phyloP scores from a whole-genome alignment of 1,140 invertebrate species.

The Dinoponera quadriceps region DNA sequence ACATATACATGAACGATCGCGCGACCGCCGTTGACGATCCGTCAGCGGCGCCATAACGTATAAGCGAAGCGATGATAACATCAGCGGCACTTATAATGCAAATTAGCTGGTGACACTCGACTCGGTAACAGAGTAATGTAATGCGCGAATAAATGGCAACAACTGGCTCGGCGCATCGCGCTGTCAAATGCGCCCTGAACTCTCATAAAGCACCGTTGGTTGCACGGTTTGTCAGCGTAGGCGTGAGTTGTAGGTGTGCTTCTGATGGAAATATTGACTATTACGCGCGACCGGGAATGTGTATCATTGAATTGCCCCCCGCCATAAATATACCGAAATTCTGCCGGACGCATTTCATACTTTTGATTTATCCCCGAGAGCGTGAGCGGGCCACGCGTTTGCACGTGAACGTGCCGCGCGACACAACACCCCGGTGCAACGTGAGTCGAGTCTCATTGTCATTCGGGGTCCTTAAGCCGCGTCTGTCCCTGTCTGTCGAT shows the following conservation, averaged over 20 bases:
- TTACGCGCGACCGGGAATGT: slow-evolving; percentile 85
- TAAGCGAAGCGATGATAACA: slow-evolving; percentile 80
- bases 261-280: slow-evolving; percentile 86
- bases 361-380: slow-evolving; percentile 84
- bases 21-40: slow-evolving; percentile 72
- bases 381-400: slow-evolving; percentile 41
- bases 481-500: slow-evolving; percentile 37
- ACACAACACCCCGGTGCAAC: slow-evolving; percentile 27
- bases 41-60: slow-evolving; percentile 80
- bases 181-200: slow-evolving; percentile 84
- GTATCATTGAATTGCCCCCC: slow-evolving; percentile 85
- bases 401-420: slow-evolving; percentile 43
- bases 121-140: slow-evolving; percentile 85
- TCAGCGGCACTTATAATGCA: slow-evolving; percentile 84
- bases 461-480: slow-evolving; percentile 61
- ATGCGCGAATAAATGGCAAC: slow-evolving; percentile 86
- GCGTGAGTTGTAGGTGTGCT: slow-evolving; percentile 85
- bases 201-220: slow-evolving; percentile 83
- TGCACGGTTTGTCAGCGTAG: slow-evolving; percentile 79
- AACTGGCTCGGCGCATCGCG: slow-evolving; percentile 80
- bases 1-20: slow-evolving; percentile 63
- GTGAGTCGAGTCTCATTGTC: slow-evolving; percentile 41
- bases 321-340: slow-evolving; percentile 85
- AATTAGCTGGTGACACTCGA: slow-evolving; percentile 85
- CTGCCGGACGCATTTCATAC: slow-evolving; percentile 82